Base-by-base conservation (phyloP, 2,797 vertebrate genomes). In the Epinephelus coioides region DNA sequence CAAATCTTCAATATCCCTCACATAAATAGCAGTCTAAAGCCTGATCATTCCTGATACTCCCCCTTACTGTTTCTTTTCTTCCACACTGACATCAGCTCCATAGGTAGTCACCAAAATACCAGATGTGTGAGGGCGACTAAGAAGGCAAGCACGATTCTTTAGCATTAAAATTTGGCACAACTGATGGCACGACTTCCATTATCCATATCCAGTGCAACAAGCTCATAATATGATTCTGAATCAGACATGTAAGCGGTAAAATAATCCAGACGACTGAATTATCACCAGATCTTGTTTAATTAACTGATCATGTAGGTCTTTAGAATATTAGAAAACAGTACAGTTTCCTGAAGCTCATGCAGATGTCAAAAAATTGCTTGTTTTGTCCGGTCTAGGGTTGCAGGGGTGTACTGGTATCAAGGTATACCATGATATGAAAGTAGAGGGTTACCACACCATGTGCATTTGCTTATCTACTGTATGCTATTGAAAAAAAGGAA, bases 191-290 rank as follows among this genome's bases (percentile, higher is more conserved):
- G 19, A 23, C 57, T 57, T 67, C 6, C 34, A 51, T 34, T 5
- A 43, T 27, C 10, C 44, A 21, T 9, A 44, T 83, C 74, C 34
- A 65, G 51, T 79, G 59, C 49, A 78, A 69, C 77, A 83, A 81
- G 79, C 74, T 88, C 76, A 78, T 82, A 61, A 77, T 77, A 78
- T 87, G 69, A 34, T 75, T 51, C 7, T 69, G 30, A 30, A 5
- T 34, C 30, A 34, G 6, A 34, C 7, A 34, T 56, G 59, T 8
- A 66, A 15, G 27, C n/a, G 21, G 30, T 53, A 49, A 68, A 10
- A 57, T 25, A 34, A 14, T 43, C 43, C n/a, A 71, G 49, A 68
- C 17, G 3, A 17, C 12, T 59, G 21, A 27, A 64, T 71, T 46
- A 51, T 34, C 51, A 76, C 14, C 30, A 50, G 55, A 43, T 3